These are phyloP conservation scores for Drosophila repleta DNA, from an alignment of 1,140 invertebrate species.

Conservation along the genomic window DNA sequence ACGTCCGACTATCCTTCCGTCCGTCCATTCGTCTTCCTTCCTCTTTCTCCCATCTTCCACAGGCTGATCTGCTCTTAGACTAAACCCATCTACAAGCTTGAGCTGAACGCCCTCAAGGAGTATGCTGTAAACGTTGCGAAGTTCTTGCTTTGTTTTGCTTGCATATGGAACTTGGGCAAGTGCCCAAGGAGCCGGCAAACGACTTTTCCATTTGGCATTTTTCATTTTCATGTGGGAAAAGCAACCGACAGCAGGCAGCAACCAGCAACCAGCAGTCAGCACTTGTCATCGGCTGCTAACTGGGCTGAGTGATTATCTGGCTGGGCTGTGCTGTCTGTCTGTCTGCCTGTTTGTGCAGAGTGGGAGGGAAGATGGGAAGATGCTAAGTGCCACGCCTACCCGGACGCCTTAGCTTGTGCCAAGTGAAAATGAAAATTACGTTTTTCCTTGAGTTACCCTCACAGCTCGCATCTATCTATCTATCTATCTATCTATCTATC, in stretches of 20 bases:
- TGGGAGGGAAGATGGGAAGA: background rate
- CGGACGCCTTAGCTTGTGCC: background rate
- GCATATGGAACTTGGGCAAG: background rate
- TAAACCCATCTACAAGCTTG: too few species aligned
- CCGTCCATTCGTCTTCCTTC: too few species aligned
- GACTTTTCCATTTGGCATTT: slow-evolving; percentile 21
- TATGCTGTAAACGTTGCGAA: too few species aligned
- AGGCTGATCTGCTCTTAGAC: too few species aligned
- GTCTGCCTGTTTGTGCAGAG: background rate
- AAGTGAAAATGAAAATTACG: slow-evolving; percentile 70
- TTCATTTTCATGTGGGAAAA: slow-evolving; percentile 30
- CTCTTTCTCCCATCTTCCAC: too few species aligned
- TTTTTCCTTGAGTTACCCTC: slow-evolving; percentile 33
- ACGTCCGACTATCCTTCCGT: too few species aligned
- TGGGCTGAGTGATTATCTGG: slow-evolving; percentile 72
- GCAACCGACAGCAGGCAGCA: too few species aligned
- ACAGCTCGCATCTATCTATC: background rate
- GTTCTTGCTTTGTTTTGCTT: background rate
- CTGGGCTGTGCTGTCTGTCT: too few species aligned
- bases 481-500: background rate
- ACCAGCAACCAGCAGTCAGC: background rate
- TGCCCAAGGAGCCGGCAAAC: background rate
- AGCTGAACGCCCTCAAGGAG: too few species aligned
- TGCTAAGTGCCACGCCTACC: background rate
- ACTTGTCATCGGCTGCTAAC: slow-evolving; percentile 59